Evolutionary conservation across 2,113 vertebrate genomes (phyloP).

Genomic region (Glaucidium brasilianum): DNA sequence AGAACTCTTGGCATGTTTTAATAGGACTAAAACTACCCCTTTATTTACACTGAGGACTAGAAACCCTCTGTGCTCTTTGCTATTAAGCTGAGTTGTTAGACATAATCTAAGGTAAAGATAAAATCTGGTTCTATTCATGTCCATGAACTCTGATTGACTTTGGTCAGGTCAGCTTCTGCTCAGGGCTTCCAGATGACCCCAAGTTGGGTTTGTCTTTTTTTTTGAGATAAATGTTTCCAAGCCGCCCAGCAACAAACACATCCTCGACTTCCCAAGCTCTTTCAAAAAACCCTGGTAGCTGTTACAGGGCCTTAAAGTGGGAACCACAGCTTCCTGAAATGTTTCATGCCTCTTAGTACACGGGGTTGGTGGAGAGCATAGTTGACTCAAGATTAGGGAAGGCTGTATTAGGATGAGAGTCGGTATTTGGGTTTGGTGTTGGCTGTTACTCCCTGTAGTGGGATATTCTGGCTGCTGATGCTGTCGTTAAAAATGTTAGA

Average conservation of each 20-base stretch:
- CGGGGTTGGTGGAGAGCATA: not conserved
- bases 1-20: not conserved
- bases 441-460: not conserved
- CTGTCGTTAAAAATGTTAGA: not conserved
- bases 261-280: not conserved
- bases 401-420: not conserved
- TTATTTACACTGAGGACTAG: not conserved
- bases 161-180: not conserved
- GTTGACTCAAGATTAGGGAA: not conserved
- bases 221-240: not conserved
- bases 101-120: not conserved
- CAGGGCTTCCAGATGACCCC: not conserved
- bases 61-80: not conserved
- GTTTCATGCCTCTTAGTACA: not conserved
- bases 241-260: not conserved
- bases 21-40: conserved; percentile 1
- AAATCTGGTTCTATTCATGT: not conserved
- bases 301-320: not conserved
- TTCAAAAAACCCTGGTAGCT: not conserved
- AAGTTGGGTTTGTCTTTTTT: too few relatives aligned
- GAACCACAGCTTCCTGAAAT: not conserved
- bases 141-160: not conserved
- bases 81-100: not conserved
- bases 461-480: not conserved
- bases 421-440: not conserved